Base-by-base conservation (phyloP, 2,888 invertebrate genomes). In the Ceramica pisi region DNA sequence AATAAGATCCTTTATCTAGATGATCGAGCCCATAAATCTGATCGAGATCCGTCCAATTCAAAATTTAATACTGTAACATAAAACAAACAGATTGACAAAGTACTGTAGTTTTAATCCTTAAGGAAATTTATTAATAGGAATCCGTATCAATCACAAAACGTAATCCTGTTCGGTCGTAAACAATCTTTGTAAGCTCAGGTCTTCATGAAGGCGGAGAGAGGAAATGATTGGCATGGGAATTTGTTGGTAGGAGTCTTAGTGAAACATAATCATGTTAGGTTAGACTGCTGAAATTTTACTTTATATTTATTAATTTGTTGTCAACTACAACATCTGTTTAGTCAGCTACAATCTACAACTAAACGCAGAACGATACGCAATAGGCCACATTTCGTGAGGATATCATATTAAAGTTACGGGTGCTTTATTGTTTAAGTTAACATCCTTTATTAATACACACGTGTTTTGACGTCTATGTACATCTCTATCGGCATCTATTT, bases 101-200 rank as follows among this genome's bases (percentile, higher is more conserved):
- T 89, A 89, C 87, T 84, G 83, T 83, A 82, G 86, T 81, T 88
- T 86, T 90, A 90, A 91, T 89, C 88, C 90, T 86, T 76, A 86
- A 74, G 86, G 86, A 92, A 91, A 92, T 93, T 92, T 93, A 94
- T 93, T 92, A 90, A 89, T 89, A 90, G 89, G 89, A 92, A 92
- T 89, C 90, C 87, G 89, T 93, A 95, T 96, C 95, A 95, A 95
- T 95, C 95, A 94, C 90, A 90, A 91, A 90, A 91, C 86, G 93
- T 94, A 93, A 95, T 93, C 93, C 94, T 88, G 90, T 90, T 90
- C 84, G 89, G 90, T 91, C 88, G 91, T 95, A 95, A 95, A 95
- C 94, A 93, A 94, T 93, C 90, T 88, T 87, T 90, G 44, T 67
- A 44, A 57, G 75, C 9, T 35, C 10, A 38, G 71, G 85, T 70